Evolutionary conservation across 2,113 vertebrate genomes (phyloP), one percentile per base, ranked within the genome.

Genomic region (Antennarius striatus): DNA sequence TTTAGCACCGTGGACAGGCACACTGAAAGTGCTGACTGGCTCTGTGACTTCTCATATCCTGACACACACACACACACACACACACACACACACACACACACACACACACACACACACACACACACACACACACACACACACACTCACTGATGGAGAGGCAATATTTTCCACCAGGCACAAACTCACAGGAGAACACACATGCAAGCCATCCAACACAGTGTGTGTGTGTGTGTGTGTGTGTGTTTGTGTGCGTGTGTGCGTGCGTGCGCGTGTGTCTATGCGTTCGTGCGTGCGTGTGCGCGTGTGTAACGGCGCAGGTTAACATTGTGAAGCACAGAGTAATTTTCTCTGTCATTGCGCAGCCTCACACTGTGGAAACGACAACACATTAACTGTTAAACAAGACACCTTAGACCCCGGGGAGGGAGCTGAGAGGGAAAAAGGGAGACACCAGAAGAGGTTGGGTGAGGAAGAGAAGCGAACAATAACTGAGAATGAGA

Each of bases 341-440:
- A 70, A 80, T 90, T 86, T 88, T 84, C 81, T 75, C 58, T 83
- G 83, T 86, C 79, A 54, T 73, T 49, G 62, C 29, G 77, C 50
- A 39, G 80, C 79, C 83, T 77, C 80, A 75, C 59, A 52, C 84
- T 86, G 84, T 58, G 79, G 74, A 71, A 77, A 83, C 42, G 77
- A 90, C 86, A 90, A 82, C 81, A 85, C 85, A 83, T 86, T 90
- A 88, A 84, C 81, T 87, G 85, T 90, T 90, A 85, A 87, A 88
- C 88, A 87, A 87, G 81, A 83, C 83, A 86, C 86, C 83, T 87
- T 77, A 75, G 81, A 86, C 83, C 84, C 64, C 45, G 0, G 68
- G 82, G 75, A 63, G 71, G 72, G 67, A 16, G 51, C 42, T 6
- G 52, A 62, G 69, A 53, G 43, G 46, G 46, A 32, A 52, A 32